These are phyloP conservation scores for Pionites leucogaster DNA, from an alignment of 2,113 vertebrate species.

Conservation along the genomic window DNA sequence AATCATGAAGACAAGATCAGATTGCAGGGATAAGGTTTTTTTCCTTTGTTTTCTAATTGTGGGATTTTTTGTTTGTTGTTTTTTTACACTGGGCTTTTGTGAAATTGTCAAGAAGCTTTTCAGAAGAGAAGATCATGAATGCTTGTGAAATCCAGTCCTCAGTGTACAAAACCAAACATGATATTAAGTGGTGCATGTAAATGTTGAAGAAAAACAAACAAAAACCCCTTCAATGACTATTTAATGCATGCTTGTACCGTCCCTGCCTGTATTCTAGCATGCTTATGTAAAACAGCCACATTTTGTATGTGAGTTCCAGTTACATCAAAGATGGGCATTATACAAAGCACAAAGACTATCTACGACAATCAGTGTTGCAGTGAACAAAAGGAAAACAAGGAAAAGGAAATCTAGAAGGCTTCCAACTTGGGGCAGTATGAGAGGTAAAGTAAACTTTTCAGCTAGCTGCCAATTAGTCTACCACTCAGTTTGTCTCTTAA, in stretches of 20 bases:
- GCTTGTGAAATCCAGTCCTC: constrained; percentile 61
- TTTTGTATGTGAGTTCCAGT: constrained; percentile 74
- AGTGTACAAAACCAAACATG: constrained; percentile 64
- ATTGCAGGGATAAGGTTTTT: constrained; percentile 43
- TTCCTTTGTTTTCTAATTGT: neutral
- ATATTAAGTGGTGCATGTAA: constrained; percentile 80
- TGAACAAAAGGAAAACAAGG: constrained; percentile 34
- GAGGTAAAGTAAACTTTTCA: constrained; percentile 20
- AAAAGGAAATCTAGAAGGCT: neutral
- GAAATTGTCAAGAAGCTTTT: constrained; percentile 63
- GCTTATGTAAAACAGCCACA: constrained; percentile 71
- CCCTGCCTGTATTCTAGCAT: constrained; percentile 80
- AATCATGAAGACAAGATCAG: constrained; percentile 41
- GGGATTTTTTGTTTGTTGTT: neutral
- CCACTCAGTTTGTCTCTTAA: constrained; percentile 36
- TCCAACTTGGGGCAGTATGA: neutral
- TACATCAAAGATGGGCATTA: constrained; percentile 78
- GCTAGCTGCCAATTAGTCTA: constrained; percentile 8
- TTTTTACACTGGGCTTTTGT: constrained; percentile 50
- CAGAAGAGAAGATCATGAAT: constrained; percentile 53
- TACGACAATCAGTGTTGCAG: constrained; percentile 79
- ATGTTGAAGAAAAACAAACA: constrained; percentile 38
- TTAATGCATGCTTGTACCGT: constrained; percentile 80
- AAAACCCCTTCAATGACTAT: constrained; percentile 50
- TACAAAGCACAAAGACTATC: constrained; percentile 80